Percentiles rank a stretch among this genome's conserved stretches.
Evolutionary conservation across 2,113 vertebrate species (phyloP).

Genomic region (Ptyas mucosa): DNA sequence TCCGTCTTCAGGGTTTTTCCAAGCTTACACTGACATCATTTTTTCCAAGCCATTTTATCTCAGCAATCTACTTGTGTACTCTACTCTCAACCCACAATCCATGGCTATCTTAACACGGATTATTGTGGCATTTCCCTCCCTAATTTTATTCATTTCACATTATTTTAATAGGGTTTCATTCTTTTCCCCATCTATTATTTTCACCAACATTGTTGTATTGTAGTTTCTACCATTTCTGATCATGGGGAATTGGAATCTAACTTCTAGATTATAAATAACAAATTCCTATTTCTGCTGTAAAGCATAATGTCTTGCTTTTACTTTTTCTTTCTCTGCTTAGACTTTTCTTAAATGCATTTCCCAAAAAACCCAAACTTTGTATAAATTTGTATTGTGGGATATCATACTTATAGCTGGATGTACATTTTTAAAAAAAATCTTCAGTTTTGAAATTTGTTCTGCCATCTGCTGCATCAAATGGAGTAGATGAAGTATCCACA

Average conservation of each 20-base stretch:
- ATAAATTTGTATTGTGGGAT: neutral
- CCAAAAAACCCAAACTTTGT: neutral
- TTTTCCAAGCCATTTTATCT: conserved; percentile 32
- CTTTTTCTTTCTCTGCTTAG: no score
- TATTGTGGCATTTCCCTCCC: neutral
- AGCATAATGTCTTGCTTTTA: neutral
- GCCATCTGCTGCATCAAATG: neutral
- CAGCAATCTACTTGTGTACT: neutral
- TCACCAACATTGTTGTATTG: neutral
- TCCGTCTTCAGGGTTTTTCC: conserved; percentile 26
- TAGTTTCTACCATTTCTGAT: neutral
- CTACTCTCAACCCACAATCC: neutral
- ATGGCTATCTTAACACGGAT: neutral
- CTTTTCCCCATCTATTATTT: neutral
- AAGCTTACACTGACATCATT: neutral
- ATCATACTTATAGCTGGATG: neutral
- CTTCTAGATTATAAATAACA: neutral
- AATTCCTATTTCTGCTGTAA: neutral
- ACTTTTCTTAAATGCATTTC: neutral
- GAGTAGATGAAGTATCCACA: neutral
- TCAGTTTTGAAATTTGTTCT: neutral
- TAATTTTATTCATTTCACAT: neutral
- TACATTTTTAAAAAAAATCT: neutral
- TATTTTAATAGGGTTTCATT: neutral
- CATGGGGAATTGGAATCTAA: neutral